phyloP scores from a whole-genome alignment of 2,797 vertebrate species.

The Enteromius treurensis region DNA sequence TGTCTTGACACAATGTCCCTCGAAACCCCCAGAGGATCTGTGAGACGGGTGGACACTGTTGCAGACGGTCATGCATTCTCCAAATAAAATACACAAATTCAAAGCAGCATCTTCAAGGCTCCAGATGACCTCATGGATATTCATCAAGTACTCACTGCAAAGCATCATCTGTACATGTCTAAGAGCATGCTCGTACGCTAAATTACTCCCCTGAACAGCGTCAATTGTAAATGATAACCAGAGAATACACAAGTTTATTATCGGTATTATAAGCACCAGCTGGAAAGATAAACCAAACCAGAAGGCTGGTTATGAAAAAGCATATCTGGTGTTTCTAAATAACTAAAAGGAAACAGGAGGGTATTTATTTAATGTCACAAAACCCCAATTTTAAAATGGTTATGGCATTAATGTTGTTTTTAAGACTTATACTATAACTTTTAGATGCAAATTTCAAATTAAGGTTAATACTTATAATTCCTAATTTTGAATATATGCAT shows the following conservation, averaged over 20 bases:
- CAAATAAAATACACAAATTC: slow-evolving; percentile 20
- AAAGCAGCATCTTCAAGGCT: slow-evolving; percentile 39
- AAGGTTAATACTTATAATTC: not conserved
- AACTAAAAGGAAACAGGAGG: slow-evolving; percentile 23
- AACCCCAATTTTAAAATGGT: not conserved
- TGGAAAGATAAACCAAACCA: slow-evolving; percentile 27
- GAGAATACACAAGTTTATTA: slow-evolving; percentile 38
- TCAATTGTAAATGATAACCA: slow-evolving; percentile 38
- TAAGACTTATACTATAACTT: not conserved
- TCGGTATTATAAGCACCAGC: slow-evolving; percentile 30
- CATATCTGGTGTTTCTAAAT: slow-evolving; percentile 18
- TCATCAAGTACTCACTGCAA: slow-evolving; percentile 34
- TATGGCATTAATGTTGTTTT: no score
- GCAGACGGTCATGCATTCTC: slow-evolving; percentile 10
- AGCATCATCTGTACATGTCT: slow-evolving; percentile 28
- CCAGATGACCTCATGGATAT: slow-evolving; percentile 45
- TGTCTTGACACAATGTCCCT: not conserved
- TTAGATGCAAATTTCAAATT: not conserved
- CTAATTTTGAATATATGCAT: not conserved
- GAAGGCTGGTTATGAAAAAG: slow-evolving; percentile 11
- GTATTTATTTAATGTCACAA: slow-evolving; percentile 8
- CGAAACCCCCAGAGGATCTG: not conserved
- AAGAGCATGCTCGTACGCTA: slow-evolving; percentile 20
- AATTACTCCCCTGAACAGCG: slow-evolving; percentile 40
- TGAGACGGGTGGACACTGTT: not conserved